phyloP scores from a whole-genome alignment of 35 echinoderm and acorn worm species.

The Apostichopus japonicus region DNA sequence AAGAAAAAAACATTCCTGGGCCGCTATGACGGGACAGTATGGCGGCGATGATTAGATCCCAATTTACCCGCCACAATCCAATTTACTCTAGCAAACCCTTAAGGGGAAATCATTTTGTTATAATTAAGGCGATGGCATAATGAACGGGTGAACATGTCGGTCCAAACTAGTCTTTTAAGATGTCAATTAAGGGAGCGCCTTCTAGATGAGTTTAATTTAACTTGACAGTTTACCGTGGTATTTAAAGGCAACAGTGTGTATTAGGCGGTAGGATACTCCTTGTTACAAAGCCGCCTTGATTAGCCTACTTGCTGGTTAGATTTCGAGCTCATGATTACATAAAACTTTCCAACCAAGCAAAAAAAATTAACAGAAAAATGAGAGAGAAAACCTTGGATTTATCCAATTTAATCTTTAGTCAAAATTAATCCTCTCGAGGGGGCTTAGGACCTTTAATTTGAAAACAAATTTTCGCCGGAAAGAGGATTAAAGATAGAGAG shows the following conservation, averaged over 20 bases:
- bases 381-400: background rate
- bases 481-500: constrained; percentile 30
- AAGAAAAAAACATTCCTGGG: too few relatives aligned
- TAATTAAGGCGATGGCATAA: constrained; percentile 45
- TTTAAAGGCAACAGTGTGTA: constrained; percentile 1
- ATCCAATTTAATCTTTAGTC: constrained; percentile 13
- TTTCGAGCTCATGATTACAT: constrained; percentile 22
- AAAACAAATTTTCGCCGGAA: background rate
- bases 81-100: constrained; percentile 4
- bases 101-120: constrained; percentile 43
- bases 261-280: constrained; percentile 33
- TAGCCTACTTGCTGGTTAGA: constrained; percentile 28
- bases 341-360: constrained; percentile 5
- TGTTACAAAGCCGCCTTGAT: constrained; percentile 29
- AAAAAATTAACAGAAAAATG: background rate
- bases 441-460: constrained; percentile 6
- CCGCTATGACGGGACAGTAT: constrained; percentile 2
- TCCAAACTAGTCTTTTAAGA: constrained; percentile 42
- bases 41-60: background rate
- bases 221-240: constrained; percentile 20
- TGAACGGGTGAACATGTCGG: constrained; percentile 17
- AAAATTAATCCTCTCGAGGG: background rate
- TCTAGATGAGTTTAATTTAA: constrained; percentile 16
- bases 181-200: constrained; percentile 21
- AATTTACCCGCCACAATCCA: background rate